Evolutionary conservation across 1,140 invertebrate genomes (phyloP).

Genomic region (Pogonomyrmex californicus): DNA sequence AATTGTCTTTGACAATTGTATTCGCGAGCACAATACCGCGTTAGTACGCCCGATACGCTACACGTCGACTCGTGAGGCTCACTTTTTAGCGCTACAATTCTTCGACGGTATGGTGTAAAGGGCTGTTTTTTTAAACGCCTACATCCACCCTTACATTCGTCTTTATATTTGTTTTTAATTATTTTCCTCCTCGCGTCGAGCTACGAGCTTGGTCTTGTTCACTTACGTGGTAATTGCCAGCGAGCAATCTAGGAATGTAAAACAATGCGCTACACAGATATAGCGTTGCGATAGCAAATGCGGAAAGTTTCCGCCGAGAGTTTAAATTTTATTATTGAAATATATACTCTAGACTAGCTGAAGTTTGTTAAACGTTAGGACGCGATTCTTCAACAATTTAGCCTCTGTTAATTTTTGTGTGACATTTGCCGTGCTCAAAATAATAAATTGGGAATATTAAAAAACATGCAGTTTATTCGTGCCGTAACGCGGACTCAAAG

Average conservation of each 20-base stretch:
- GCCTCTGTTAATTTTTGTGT: not conserved
- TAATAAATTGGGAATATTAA: not conserved
- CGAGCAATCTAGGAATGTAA: not conserved
- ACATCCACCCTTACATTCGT: not conserved
- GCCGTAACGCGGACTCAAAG: not conserved
- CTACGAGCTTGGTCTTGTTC: not conserved
- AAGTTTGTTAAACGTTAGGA: not conserved
- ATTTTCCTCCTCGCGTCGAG: not conserved
- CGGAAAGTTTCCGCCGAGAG: not conserved
- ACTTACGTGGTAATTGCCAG: not conserved
- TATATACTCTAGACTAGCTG: not conserved
- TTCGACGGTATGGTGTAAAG: not conserved
- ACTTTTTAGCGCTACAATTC: not conserved
- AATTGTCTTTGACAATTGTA: slow-evolving; percentile 50
- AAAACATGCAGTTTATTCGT: not conserved
- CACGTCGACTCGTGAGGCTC: slow-evolving; percentile 36
- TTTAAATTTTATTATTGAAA: slow-evolving; percentile 23
- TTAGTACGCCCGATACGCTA: slow-evolving; percentile 33
- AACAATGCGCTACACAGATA: not conserved
- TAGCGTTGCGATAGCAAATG: not conserved
- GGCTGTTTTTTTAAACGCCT: slow-evolving; percentile 2
- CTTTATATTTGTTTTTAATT: slow-evolving; percentile 13
- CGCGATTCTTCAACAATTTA: not conserved
- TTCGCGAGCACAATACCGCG: slow-evolving; percentile 31
- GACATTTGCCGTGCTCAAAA: not conserved